These are phyloP conservation scores for Scophthalmus maximus DNA, from an alignment of 2,113 vertebrate species.

Conservation along the genomic window DNA sequence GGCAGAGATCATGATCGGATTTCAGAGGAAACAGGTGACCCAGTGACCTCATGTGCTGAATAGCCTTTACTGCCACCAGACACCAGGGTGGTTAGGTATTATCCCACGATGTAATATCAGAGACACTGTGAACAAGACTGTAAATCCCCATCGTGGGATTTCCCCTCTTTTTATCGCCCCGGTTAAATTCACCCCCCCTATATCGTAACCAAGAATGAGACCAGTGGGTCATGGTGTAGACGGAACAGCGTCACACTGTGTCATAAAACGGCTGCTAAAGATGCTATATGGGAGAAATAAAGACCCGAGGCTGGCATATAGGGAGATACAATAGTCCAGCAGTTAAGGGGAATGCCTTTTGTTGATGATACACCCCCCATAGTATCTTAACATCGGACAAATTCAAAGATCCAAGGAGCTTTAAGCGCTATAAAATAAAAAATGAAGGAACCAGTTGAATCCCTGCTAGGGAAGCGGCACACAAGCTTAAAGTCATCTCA, in stretches of 20 bases:
- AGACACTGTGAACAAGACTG: slow-evolving; percentile 52
- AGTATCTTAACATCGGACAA: background rate
- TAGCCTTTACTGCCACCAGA: slow-evolving; percentile 43
- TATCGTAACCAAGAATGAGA: slow-evolving; percentile 46
- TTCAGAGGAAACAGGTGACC: slow-evolving; percentile 65
- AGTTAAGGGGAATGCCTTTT: slow-evolving; percentile 2
- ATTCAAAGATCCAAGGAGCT: background rate
- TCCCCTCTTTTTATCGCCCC: slow-evolving; percentile 31
- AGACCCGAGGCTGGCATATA: slow-evolving; percentile 28
- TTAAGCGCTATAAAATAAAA: background rate
- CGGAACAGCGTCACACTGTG: slow-evolving; percentile 16
- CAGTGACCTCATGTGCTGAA: slow-evolving; percentile 36
- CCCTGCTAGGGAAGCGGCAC: too few relatives aligned
- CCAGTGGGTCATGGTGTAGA: slow-evolving; percentile 36
- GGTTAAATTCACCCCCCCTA: slow-evolving; percentile 47
- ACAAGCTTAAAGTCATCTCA: too few relatives aligned
- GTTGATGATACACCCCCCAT: background rate
- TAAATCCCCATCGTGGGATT: slow-evolving; percentile 60
- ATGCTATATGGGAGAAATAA: slow-evolving; percentile 39
- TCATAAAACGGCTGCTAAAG: slow-evolving; percentile 37
- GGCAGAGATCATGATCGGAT: slow-evolving; percentile 43
- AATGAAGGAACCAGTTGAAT: slow-evolving; percentile 1
- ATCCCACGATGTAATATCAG: slow-evolving; percentile 48
- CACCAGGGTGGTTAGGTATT: slow-evolving; percentile 33
- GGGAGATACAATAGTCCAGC: slow-evolving; percentile 7